phyloP scores from a whole-genome alignment of 35 echinoderm and acorn worm species.

The Patiria miniata region DNA sequence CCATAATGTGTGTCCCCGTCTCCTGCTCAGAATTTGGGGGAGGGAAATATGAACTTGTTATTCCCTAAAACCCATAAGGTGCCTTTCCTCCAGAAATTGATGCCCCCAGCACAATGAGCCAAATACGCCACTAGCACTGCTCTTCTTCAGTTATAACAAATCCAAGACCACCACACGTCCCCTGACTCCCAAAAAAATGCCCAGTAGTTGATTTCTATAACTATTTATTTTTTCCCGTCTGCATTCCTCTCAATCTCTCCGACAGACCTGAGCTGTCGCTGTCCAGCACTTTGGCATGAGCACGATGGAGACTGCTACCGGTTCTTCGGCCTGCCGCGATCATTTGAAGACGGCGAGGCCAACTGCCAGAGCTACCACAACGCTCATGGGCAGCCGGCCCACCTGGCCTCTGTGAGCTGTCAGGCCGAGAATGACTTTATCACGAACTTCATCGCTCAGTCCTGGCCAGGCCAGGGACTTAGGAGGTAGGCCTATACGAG shows the following conservation, averaged over 20 bases:
- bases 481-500: not conserved
- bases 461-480: not conserved
- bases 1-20: no score
- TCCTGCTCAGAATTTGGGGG: no score
- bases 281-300: not conserved
- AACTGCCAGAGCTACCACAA: not conserved
- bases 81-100: no score
- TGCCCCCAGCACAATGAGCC: no score
- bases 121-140: no score
- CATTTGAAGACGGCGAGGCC: not conserved
- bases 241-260: not conserved
- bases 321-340: not conserved
- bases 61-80: no score
- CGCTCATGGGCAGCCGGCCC: not conserved
- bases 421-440: not conserved
- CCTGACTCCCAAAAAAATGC: no score
- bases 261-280: not conserved
- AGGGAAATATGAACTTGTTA: no score
- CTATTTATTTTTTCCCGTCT: no score
- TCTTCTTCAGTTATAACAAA: no score
- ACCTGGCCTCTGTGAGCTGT: not conserved
- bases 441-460: not conserved
- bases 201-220: no score
- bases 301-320: not conserved
- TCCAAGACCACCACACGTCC: no score